phyloP scores from a whole-genome alignment of 2,888 invertebrate genomes.

The Imbricaverruca yamaguchii region DNA sequence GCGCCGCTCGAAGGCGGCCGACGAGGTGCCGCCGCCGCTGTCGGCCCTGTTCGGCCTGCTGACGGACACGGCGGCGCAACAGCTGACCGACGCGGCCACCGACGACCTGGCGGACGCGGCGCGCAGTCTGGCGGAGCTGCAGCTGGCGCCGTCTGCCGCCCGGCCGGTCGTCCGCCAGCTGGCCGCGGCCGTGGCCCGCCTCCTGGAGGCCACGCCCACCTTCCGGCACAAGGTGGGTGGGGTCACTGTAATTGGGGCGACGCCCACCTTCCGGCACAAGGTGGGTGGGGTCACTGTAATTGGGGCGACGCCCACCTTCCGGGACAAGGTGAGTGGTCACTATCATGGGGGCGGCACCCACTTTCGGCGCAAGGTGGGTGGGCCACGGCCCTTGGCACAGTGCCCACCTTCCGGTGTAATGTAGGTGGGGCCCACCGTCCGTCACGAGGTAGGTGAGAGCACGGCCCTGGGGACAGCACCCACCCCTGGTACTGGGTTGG shows the following conservation, averaged over 20 bases:
- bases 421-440: too few relatives aligned
- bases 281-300: too few relatives aligned
- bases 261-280: neutral
- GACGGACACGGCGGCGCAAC: neutral
- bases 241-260: neutral
- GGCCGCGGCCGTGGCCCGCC: neutral
- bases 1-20: too few relatives aligned
- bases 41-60: neutral
- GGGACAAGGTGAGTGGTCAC: neutral
- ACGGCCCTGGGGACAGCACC: too few relatives aligned
- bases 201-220: neutral
- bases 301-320: neutral
- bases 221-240: neutral
- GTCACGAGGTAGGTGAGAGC: too few relatives aligned
- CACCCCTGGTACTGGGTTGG: too few relatives aligned
- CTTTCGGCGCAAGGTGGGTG: too few relatives aligned
- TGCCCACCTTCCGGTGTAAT: too few relatives aligned
- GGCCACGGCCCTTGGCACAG: too few relatives aligned
- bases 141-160: neutral
- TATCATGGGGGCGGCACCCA: neutral
- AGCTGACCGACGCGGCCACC: neutral
- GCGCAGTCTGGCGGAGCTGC: neutral
- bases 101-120: neutral
- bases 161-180: neutral
- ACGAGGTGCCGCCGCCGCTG: neutral